These are phyloP conservation scores for Crossaster papposus DNA, from an alignment of 53 echinoderm and acorn worm genomes.

Conservation along the genomic window DNA sequence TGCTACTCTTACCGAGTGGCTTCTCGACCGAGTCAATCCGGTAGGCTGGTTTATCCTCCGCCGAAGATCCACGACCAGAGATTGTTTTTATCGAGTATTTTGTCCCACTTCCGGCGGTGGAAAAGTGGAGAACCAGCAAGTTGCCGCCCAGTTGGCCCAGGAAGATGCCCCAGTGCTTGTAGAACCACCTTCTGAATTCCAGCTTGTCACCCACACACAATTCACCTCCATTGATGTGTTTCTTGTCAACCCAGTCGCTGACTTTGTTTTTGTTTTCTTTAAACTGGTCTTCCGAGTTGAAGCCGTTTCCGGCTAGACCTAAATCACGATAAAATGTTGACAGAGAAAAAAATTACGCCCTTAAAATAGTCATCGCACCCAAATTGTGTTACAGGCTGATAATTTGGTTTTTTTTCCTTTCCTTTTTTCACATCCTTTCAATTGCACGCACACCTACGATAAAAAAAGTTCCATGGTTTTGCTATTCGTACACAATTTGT, in stretches of 20 bases:
- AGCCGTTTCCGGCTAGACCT: no score
- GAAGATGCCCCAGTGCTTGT: background rate
- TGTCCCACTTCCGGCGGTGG: background rate
- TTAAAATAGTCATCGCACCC: no score
- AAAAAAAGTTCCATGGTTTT: no score
- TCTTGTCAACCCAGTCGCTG: background rate
- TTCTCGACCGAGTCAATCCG: background rate
- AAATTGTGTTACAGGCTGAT: no score
- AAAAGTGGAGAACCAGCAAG: background rate
- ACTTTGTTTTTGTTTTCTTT: no score
- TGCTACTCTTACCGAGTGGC: background rate
- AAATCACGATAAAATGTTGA: no score
- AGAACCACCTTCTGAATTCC: background rate
- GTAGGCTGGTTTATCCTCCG: background rate
- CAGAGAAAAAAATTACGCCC: no score
- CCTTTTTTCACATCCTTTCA: no score
- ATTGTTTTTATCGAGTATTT: background rate
- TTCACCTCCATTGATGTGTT: background rate
- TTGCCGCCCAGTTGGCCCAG: background rate
- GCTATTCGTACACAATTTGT: no score
- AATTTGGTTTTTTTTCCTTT: no score
- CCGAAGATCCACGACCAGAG: background rate
- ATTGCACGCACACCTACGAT: no score
- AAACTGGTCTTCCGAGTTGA: no score
- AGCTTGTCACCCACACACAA: background rate